Percentiles rank a stretch among this genome's conserved stretches.
Evolutionary conservation across 2,113 vertebrate genomes (phyloP).

Genomic region (Nyctibius bracteatus): DNA sequence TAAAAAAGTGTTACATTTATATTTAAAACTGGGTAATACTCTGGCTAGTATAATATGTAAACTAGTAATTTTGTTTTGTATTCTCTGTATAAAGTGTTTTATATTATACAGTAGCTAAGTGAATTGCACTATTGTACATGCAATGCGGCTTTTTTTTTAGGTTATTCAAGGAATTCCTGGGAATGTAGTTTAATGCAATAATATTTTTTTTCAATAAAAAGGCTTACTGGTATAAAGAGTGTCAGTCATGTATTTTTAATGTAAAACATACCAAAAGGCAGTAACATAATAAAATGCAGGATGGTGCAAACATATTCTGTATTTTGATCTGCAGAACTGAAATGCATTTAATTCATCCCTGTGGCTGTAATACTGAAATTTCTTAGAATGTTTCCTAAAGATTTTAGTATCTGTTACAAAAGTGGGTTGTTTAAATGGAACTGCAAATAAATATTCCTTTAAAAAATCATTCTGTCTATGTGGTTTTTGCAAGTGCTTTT

Average conservation of each 20-base stretch:
- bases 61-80: conserved; percentile 70
- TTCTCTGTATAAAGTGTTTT: conserved; percentile 73
- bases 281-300: conserved; percentile 50
- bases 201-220: conserved; percentile 78
- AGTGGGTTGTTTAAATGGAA: conserved; percentile 69
- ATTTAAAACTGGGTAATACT: conserved; percentile 57
- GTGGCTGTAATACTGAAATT: conserved; percentile 68
- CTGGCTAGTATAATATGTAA: conserved; percentile 65
- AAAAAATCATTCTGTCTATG: conserved; percentile 44
- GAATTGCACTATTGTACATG: conserved; percentile 80
- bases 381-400: conserved; percentile 72
- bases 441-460: conserved; percentile 73
- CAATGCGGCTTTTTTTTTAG: conserved; percentile 69
- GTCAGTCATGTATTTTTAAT: conserved; percentile 69
- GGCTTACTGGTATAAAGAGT: conserved; percentile 62
- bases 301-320: conserved; percentile 58
- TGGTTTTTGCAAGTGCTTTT: conserved; percentile 39
- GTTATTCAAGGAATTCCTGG: conserved; percentile 72
- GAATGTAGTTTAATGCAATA: conserved; percentile 85
- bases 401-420: conserved; percentile 66
- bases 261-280: conserved; percentile 64
- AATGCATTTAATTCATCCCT: conserved; percentile 66
- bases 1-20: conserved; percentile 59
- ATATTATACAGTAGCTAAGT: conserved; percentile 76
- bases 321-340: conserved; percentile 69